phyloP scores from a whole-genome alignment of 2,797 vertebrate genomes.

The Rhinoraja longicauda region DNA sequence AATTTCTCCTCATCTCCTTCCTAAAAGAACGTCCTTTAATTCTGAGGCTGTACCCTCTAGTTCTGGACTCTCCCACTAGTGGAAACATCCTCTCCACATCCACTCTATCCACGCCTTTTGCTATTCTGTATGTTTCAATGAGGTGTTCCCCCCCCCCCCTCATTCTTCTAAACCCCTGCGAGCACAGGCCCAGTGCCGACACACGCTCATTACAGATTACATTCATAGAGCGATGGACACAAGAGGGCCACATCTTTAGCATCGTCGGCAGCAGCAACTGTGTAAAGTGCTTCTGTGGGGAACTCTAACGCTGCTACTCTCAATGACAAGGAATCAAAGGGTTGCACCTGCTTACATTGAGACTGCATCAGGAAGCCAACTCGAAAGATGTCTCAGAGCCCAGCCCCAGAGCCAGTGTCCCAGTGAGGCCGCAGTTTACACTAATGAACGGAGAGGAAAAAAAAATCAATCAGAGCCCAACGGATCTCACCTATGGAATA shows the following conservation, averaged over 20 bases:
- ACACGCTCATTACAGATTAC: background rate
- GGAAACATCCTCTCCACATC: too few species aligned
- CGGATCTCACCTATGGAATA: background rate
- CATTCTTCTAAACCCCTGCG: too few species aligned
- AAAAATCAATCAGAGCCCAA: background rate
- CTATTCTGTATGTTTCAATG: too few species aligned
- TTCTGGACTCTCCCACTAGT: too few species aligned
- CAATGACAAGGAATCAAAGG: background rate
- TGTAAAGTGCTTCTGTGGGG: too few species aligned
- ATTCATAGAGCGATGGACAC: background rate
- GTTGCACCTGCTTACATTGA: background rate
- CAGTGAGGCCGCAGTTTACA: background rate
- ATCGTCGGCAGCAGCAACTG: background rate
- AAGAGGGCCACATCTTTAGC: background rate
- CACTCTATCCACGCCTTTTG: too few species aligned
- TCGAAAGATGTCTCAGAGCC: background rate
- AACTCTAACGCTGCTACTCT: background rate
- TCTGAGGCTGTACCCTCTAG: too few species aligned
- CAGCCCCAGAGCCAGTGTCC: background rate
- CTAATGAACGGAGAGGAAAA: background rate
- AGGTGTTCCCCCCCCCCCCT: too few species aligned
- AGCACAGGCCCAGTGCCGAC: too few species aligned
- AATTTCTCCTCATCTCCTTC: too few species aligned
- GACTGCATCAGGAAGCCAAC: background rate
- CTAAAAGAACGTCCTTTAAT: too few species aligned